Evolutionary conservation across 2,888 invertebrate genomes (phyloP).

Genomic region (Bombylius discolor): DNA sequence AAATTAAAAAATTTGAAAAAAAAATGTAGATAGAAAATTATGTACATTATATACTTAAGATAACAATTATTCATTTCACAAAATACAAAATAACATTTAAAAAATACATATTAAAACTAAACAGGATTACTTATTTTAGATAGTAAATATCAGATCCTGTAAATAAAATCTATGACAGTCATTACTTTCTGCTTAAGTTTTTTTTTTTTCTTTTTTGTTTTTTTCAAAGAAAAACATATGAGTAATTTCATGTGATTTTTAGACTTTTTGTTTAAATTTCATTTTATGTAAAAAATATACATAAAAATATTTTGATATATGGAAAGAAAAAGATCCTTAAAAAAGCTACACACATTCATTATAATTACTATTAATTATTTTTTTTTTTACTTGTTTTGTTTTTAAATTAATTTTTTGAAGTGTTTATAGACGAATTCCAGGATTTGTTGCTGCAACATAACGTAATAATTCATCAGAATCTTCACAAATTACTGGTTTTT

Average conservation of each 20-base stretch:
- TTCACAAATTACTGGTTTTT: conserved; percentile 83
- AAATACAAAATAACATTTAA: no score
- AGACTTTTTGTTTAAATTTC: no score
- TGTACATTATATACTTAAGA: no score
- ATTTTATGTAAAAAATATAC: conserved; percentile 4
- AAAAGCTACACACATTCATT: background rate
- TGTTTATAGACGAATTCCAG: conserved; percentile 63
- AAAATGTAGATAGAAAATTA: no score
- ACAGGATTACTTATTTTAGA: background rate
- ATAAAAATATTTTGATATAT: background rate
- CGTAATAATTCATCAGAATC: conserved; percentile 78
- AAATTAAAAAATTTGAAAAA: no score
- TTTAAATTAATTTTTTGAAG: background rate
- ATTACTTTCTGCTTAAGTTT: background rate
- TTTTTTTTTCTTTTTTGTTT: background rate
- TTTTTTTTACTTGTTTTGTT: background rate
- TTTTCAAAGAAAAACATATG: background rate
- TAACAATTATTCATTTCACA: no score
- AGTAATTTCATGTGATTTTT: no score
- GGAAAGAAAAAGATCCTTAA: no score
- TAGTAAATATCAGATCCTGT: background rate
- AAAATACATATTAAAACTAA: no score
- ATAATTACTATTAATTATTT: no score
- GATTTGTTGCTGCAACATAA: conserved; percentile 74
- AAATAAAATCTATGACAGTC: conserved; percentile 1